Percentiles rank a stretch among this genome's conserved stretches.
Evolutionary conservation across 2,797 vertebrate species (phyloP).

Genomic region (Fistularia commersonii): DNA sequence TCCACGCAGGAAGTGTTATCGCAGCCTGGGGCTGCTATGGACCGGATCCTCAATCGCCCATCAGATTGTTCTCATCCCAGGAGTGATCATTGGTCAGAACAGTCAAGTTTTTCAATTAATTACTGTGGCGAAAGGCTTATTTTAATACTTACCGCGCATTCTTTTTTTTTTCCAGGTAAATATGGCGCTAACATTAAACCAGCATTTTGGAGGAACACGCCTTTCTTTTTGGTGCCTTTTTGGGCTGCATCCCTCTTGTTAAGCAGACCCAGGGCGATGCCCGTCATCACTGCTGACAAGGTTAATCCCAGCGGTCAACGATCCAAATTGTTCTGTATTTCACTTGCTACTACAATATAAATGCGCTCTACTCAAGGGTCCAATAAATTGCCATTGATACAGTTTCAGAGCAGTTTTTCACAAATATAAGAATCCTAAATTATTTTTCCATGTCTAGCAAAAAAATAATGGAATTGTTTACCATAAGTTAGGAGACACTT

Average conservation of each 20-base stretch:
- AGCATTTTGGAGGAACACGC: constrained; percentile 80
- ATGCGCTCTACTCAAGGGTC: no score
- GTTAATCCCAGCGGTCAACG: constrained; percentile 52
- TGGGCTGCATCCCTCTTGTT: constrained; percentile 81
- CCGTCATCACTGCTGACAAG: constrained; percentile 69
- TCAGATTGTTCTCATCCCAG: constrained; percentile 81
- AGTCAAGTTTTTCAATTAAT: background rate
- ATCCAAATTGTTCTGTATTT: no score
- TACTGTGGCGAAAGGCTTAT: background rate
- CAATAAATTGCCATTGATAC: no score
- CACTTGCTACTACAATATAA: no score
- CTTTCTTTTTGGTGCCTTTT: constrained; percentile 76
- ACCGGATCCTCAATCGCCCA: constrained; percentile 83
- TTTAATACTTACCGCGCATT: background rate
- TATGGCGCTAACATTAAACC: constrained; percentile 82
- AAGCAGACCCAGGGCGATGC: constrained; percentile 60
- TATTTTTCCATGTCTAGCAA: no score
- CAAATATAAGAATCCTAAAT: no score
- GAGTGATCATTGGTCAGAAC: constrained; percentile 82
- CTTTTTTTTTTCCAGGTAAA: constrained; percentile 77
- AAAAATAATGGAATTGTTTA: no score
- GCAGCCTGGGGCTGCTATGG: constrained; percentile 84
- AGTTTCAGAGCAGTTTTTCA: no score
- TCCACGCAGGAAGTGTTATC: constrained; percentile 78
- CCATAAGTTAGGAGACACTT: no score